These are phyloP conservation scores for Samia ricini DNA, from an alignment of 1,140 invertebrate species.

Conservation along the genomic window DNA sequence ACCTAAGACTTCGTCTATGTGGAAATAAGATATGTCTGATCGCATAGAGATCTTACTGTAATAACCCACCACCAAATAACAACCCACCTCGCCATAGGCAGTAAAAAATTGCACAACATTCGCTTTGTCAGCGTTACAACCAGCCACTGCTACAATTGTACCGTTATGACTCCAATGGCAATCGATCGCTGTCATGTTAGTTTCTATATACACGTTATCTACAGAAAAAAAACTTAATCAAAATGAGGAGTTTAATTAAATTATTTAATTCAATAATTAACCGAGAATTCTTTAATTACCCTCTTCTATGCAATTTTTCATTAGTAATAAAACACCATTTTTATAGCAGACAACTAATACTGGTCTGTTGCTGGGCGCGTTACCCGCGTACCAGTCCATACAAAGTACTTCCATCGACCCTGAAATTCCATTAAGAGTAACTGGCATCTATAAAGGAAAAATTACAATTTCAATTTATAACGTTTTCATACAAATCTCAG, in stretches of 20 bases:
- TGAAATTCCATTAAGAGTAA: constrained; percentile 81
- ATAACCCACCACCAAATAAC: not conserved
- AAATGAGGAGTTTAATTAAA: not conserved
- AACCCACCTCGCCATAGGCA: constrained; percentile 87
- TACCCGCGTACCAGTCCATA: constrained; percentile 93
- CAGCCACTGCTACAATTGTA: constrained; percentile 91
- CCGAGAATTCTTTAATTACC: constrained; percentile 69
- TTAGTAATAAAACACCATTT: constrained; percentile 91
- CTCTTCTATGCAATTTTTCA: constrained; percentile 93
- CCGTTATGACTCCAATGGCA: constrained; percentile 96
- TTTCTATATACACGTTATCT: constrained; percentile 85
- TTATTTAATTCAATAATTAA: not conserved
- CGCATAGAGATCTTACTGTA: too few species aligned
- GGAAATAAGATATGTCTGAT: too few species aligned
- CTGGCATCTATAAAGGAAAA: constrained; percentile 79
- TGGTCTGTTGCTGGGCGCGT: constrained; percentile 84
- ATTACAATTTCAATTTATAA: constrained; percentile 10
- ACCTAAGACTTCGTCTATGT: too few species aligned
- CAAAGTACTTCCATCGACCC: constrained; percentile 81
- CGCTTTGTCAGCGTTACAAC: constrained; percentile 81
- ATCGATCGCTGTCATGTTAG: constrained; percentile 88
- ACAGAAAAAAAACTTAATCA: constrained; percentile 14
- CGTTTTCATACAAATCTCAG: not conserved
- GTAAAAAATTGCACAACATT: constrained; percentile 96
- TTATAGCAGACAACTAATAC: constrained; percentile 92